These are phyloP conservation scores for Sipha maydis DNA, from an alignment of 2,888 invertebrate genomes.

Conservation along the genomic window DNA sequence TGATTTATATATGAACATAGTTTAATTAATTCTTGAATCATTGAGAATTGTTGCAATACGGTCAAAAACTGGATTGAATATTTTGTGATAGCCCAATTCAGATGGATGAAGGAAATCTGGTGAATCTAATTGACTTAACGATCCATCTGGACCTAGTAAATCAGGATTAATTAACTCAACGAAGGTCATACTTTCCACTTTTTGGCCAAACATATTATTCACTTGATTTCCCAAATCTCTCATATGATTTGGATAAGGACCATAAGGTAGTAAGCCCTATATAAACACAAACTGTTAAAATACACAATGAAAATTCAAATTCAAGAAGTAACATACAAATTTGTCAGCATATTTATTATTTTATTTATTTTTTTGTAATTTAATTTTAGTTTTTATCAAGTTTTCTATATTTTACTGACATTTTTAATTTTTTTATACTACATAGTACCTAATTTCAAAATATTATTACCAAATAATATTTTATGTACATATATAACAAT, in stretches of 20 bases:
- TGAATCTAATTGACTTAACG: constrained; percentile 89
- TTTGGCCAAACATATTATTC: constrained; percentile 77
- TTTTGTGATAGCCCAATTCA: constrained; percentile 85
- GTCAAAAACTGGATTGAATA: constrained; percentile 79
- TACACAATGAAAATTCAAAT: not conserved
- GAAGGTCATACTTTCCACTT: constrained; percentile 73
- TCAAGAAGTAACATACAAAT: not conserved
- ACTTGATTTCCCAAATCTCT: constrained; percentile 81
- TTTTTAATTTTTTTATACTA: too few relatives aligned
- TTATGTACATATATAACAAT: too few relatives aligned
- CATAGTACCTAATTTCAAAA: too few relatives aligned
- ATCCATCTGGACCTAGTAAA: constrained; percentile 75
- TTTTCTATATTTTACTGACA: too few relatives aligned
- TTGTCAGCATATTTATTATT: too few relatives aligned
- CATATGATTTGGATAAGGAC: constrained; percentile 83
- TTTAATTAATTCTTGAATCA: too few relatives aligned
- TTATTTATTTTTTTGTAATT: too few relatives aligned
- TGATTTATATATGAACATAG: too few relatives aligned
- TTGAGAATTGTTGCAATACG: not conserved
- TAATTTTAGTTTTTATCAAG: too few relatives aligned
- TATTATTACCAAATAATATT: too few relatives aligned
- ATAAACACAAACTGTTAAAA: constrained; percentile 65
- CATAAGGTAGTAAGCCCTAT: constrained; percentile 88
- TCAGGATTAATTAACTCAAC: constrained; percentile 71
- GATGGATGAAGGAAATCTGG: constrained; percentile 90